These are phyloP conservation scores for Brachystomella parvula DNA, from an alignment of 1,140 invertebrate species.

Conservation along the genomic window DNA sequence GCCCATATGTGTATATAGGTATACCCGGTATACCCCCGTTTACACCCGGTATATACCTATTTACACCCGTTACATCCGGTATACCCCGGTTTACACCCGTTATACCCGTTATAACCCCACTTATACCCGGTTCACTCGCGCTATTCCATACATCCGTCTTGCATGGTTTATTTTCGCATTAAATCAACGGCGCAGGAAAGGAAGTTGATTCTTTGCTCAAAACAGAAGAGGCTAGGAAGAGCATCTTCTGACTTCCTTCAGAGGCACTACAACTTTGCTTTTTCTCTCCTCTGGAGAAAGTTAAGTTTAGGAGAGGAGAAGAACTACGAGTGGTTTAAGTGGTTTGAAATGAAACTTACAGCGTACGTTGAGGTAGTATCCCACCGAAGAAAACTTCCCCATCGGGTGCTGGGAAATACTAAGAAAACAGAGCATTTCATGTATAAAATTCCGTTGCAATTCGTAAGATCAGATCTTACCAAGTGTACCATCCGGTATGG, in stretches of 20 bases:
- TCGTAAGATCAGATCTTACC: too few species aligned
- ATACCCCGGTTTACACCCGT: too few species aligned
- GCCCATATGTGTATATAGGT: too few species aligned
- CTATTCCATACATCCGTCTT: too few species aligned
- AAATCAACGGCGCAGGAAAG: neutral
- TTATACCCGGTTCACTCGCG: too few species aligned
- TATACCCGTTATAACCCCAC: too few species aligned
- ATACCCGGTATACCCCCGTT: too few species aligned
- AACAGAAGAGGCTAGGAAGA: conserved; percentile 7
- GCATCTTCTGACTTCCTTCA: neutral
- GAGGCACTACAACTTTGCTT: neutral
- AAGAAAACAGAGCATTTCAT: too few species aligned
- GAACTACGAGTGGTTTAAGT: neutral
- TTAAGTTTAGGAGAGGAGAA: neutral
- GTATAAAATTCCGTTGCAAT: too few species aligned
- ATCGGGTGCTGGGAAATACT: conserved; percentile 68
- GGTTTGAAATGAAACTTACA: conserved; percentile 53
- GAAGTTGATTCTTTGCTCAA: neutral
- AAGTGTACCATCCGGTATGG: conserved; percentile 83
- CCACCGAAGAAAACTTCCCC: conserved; percentile 75
- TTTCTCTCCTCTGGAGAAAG: neutral
- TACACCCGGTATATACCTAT: too few species aligned
- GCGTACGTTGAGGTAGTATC: conserved; percentile 77
- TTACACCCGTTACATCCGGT: too few species aligned
- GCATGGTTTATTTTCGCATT: too few species aligned